Percentiles rank a stretch among this genome's conserved stretches.
Conservation (phyloP, 2,888 invertebrate genomes). For the Cantharis lateralis region DNA sequence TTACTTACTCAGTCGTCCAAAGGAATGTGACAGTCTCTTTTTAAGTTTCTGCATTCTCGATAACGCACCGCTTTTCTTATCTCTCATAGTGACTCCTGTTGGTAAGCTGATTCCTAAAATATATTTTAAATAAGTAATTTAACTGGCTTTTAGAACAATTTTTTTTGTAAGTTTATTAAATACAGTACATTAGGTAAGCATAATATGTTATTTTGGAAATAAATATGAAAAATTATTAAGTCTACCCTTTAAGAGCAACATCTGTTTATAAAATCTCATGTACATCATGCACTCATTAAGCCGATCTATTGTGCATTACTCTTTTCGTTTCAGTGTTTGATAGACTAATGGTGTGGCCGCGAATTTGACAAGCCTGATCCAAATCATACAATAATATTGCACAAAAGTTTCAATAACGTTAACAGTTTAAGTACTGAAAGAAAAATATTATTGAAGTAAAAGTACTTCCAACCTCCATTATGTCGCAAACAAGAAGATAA, state of each 20-base stretch:
- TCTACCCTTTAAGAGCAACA: too few relatives aligned
- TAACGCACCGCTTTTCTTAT: conserved; percentile 89
- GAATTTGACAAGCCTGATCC: background rate
- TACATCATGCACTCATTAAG: background rate
- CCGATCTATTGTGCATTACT: background rate
- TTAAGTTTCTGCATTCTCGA: conserved; percentile 93
- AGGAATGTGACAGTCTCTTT: conserved; percentile 94
- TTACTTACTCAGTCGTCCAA: conserved; percentile 93
- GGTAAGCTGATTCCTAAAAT: conserved; percentile 56
- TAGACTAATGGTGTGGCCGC: background rate
- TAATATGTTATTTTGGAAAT: too few relatives aligned
- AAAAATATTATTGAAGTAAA: background rate
- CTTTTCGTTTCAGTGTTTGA: background rate
- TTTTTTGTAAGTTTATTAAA: too few relatives aligned
- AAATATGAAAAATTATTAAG: too few relatives aligned
- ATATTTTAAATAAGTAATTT: conserved; percentile 28
- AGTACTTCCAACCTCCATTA: background rate
- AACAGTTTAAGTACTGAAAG: background rate
- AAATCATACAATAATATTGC: background rate
- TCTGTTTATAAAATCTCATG: too few relatives aligned
- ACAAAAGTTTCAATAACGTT: background rate
- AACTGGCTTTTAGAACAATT: too few relatives aligned
- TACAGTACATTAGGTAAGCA: too few relatives aligned
- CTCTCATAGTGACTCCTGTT: conserved; percentile 85
- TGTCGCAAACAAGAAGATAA: background rate